A percentile compares a stretch with the other conserved stretches of the same genome.
phyloP scores from a whole-genome alignment of 2,797 vertebrate genomes.

The Hyperoplus immaculatus region DNA sequence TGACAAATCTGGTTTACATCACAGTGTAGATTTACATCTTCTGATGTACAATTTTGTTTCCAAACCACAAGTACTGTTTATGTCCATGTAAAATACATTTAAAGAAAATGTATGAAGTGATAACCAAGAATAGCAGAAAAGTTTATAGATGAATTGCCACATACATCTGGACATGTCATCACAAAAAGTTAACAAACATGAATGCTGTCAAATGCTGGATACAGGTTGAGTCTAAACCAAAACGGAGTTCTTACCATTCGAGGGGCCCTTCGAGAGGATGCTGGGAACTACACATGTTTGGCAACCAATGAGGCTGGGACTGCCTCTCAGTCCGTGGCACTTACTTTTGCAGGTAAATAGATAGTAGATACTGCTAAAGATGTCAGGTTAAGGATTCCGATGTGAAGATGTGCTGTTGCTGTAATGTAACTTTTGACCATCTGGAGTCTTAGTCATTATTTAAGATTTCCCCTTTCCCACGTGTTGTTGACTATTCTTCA shows the following conservation, averaged over 20 bases:
- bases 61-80: conserved; percentile 37
- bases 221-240: conserved; percentile 85
- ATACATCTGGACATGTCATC: conserved; percentile 68
- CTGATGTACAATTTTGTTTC: conserved; percentile 20
- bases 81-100: conserved; percentile 35
- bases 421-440: not conserved
- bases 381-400: not conserved
- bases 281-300: conserved; percentile 92
- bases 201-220: conserved; percentile 44
- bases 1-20: conserved; percentile 69
- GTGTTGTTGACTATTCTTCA: conserved; percentile 9
- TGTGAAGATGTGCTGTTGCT: not conserved
- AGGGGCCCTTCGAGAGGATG: conserved; percentile 88
- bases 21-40: conserved; percentile 40
- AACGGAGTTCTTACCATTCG: conserved; percentile 87
- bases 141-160: conserved; percentile 39
- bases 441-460: not conserved
- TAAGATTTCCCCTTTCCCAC: not conserved
- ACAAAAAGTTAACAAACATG: conserved; percentile 40
- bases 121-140: conserved; percentile 33
- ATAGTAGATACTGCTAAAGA: not conserved
- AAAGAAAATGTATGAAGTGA: conserved; percentile 40
- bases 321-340: conserved; percentile 80
- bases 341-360: conserved; percentile 88
- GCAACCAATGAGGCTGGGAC: conserved; percentile 88